Evolutionary conservation across 1,140 invertebrate genomes (phyloP).

Genomic region (Apis laboriosa): DNA sequence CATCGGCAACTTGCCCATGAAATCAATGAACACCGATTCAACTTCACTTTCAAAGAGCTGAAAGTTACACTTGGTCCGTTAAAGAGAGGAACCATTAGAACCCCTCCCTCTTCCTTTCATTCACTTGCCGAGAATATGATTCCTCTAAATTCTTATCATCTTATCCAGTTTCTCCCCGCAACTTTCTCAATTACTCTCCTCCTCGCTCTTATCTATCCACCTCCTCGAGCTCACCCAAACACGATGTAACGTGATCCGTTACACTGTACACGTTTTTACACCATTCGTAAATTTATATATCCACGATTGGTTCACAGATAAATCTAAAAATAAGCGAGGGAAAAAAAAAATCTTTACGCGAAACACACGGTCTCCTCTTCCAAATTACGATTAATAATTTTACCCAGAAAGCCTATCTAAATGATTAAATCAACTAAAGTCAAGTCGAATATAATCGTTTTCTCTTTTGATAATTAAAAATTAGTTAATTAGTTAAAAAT

Average conservation of each 20-base stretch:
- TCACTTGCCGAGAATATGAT: neutral
- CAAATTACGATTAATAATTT: too few relatives aligned
- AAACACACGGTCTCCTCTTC: too few relatives aligned
- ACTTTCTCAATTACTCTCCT: conserved; percentile 14
- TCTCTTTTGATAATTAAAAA: too few relatives aligned
- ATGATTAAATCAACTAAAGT: too few relatives aligned
- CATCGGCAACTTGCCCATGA: neutral
- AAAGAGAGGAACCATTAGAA: neutral
- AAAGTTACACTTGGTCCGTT: neutral
- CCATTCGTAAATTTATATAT: too few relatives aligned
- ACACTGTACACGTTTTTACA: too few relatives aligned
- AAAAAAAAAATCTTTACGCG: too few relatives aligned
- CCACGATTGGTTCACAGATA: too few relatives aligned
- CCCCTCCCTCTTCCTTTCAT: neutral
- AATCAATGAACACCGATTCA: conserved; percentile 11
- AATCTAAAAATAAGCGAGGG: too few relatives aligned
- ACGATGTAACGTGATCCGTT: neutral
- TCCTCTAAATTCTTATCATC: conserved; percentile 1
- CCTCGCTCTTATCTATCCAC: neutral
- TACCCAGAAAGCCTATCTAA: too few relatives aligned
- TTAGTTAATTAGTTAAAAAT: too few relatives aligned
- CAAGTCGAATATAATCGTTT: too few relatives aligned
- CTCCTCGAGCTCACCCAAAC: neutral
- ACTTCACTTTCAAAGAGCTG: neutral
- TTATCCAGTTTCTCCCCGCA: neutral